Evolutionary conservation across 2,888 invertebrate species (phyloP).

Genomic region (Amphipoea oculea): DNA sequence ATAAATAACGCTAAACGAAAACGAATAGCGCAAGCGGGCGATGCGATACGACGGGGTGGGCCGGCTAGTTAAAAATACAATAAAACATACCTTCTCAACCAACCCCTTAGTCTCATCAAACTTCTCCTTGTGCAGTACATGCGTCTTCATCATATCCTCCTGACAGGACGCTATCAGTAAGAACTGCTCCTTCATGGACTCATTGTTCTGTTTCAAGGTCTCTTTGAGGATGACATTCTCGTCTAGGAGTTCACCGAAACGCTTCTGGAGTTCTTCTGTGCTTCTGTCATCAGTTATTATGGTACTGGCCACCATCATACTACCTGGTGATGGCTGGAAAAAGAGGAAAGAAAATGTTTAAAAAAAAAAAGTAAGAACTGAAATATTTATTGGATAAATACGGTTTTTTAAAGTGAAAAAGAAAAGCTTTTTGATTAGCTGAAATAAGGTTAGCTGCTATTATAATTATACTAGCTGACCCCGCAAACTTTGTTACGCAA

Average conservation of each 20-base stretch:
- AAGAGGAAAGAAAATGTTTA: not conserved
- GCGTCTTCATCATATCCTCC: constrained; percentile 91
- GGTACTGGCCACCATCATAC: constrained; percentile 86
- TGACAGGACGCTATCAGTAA: constrained; percentile 91
- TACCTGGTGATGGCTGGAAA: constrained; percentile 84
- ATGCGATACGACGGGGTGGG: too few species aligned
- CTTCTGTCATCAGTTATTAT: constrained; percentile 83
- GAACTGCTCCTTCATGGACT: constrained; percentile 92
- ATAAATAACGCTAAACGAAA: too few species aligned
- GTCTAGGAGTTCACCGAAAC: constrained; percentile 88
- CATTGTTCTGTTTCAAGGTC: constrained; percentile 92
- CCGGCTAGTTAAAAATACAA: not conserved
- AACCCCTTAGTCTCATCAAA: constrained; percentile 92
- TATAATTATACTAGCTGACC: too few species aligned
- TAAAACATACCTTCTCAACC: constrained; percentile 86
- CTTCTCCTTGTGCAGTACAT: constrained; percentile 91
- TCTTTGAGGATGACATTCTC: constrained; percentile 91
- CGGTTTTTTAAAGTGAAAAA: not conserved
- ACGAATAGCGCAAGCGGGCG: too few species aligned
- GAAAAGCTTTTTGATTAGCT: too few species aligned
- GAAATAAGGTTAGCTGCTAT: too few species aligned
- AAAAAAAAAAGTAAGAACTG: not conserved
- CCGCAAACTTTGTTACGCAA: too few species aligned
- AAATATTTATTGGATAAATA: not conserved
- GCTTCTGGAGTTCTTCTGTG: constrained; percentile 87